These are phyloP conservation scores for Isaurus tuberculatus DNA, from an alignment of 92 coral and sea anemone genomes.

Conservation along the genomic window DNA sequence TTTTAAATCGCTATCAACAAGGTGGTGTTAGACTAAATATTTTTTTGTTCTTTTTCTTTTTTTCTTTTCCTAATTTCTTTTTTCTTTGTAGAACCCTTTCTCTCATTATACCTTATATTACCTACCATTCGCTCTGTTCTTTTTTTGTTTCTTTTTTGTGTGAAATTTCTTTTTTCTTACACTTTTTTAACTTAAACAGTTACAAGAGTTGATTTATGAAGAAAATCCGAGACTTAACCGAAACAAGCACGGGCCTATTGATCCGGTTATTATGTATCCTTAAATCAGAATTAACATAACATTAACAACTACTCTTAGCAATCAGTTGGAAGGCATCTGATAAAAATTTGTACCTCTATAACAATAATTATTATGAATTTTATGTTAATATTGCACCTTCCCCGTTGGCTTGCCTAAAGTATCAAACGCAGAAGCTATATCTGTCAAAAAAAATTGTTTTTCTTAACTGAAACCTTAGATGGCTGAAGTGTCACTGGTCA, in stretches of 20 bases:
- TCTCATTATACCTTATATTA: too few relatives aligned
- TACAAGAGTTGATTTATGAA: conserved; percentile 75
- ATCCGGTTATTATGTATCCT: conserved; percentile 91
- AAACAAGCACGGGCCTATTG: conserved; percentile 74
- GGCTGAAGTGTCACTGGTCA: conserved; percentile 93
- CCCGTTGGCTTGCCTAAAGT: too few relatives aligned
- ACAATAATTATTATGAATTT: too few relatives aligned
- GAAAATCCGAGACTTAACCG: conserved; percentile 79
- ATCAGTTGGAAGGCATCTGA: background rate
- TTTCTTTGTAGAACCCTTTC: too few relatives aligned
- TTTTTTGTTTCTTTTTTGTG: background rate
- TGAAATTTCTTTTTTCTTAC: background rate
- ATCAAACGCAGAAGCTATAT: too few relatives aligned
- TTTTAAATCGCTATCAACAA: too few relatives aligned
- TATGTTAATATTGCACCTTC: too few relatives aligned
- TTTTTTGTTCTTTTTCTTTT: too few relatives aligned
- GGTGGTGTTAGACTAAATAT: too few relatives aligned
- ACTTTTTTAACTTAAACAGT: conserved; percentile 50
- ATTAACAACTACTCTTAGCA: background rate
- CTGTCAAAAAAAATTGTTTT: conserved; percentile 32
- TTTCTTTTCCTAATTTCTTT: too few relatives aligned
- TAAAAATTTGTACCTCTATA: background rate
- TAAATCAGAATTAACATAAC: background rate
- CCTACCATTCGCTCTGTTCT: too few relatives aligned
- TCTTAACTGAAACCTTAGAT: conserved; percentile 45